Evolutionary conservation across 2,888 invertebrate species (phyloP).

Genomic region (Dynastes maya): DNA sequence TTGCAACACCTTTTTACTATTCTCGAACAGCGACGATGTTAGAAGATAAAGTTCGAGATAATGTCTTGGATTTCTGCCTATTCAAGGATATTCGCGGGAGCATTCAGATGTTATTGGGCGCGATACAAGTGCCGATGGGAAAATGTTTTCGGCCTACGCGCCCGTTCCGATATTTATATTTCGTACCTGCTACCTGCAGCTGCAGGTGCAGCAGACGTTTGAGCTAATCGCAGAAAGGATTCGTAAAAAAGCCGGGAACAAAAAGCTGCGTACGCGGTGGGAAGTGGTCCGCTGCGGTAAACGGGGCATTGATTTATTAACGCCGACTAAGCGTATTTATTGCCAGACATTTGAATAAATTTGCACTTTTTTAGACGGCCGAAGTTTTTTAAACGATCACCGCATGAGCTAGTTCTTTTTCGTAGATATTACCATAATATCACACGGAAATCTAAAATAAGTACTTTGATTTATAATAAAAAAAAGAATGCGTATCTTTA

Average conservation of each 20-base stretch:
- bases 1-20: too few species aligned
- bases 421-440: neutral
- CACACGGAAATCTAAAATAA: neutral
- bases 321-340: slow-evolving; percentile 30
- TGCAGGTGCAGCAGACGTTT: slow-evolving; percentile 15
- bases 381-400: slow-evolving; percentile 28
- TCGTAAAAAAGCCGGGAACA: slow-evolving; percentile 26
- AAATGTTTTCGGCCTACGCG: slow-evolving; percentile 54
- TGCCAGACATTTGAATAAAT: slow-evolving; percentile 41
- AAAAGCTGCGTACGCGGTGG: slow-evolving; percentile 36
- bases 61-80: neutral
- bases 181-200: slow-evolving; percentile 26
- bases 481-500: too few species aligned
- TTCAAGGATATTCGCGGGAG: neutral
- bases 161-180: slow-evolving; percentile 35
- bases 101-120: slow-evolving; percentile 51
- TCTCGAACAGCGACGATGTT: neutral
- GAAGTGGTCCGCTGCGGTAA: slow-evolving; percentile 20
- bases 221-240: slow-evolving; percentile 17
- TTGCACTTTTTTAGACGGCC: slow-evolving; percentile 30
- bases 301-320: slow-evolving; percentile 33
- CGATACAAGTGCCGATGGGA: slow-evolving; percentile 46
- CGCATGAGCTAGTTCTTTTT: neutral
- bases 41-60: slow-evolving; percentile 5
- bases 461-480: neutral